Percentiles rank a stretch among this genome's conserved stretches.
Evolutionary conservation across 2,113 vertebrate species (phyloP).

Genomic region (Syrmaticus mikado): DNA sequence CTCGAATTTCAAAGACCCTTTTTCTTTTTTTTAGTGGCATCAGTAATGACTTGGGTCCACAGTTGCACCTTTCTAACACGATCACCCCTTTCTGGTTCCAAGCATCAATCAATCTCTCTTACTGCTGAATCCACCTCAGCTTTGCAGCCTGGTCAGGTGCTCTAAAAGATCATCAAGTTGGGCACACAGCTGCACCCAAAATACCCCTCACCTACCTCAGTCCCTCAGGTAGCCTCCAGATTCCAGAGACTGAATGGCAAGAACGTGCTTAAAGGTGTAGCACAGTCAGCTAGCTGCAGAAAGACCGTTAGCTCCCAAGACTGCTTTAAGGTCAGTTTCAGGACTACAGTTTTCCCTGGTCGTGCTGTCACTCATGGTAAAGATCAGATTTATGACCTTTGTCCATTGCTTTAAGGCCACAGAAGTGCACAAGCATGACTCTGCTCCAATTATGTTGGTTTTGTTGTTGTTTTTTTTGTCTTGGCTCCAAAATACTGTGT

Average conservation of each 20-base stretch:
- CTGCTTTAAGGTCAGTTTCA: slow-evolving; percentile 43
- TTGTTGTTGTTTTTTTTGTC: background rate
- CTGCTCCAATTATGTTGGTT: accelerated
- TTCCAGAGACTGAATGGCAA: background rate
- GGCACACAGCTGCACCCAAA: too few species aligned
- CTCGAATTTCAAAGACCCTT: too few species aligned
- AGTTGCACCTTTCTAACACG: too few species aligned
- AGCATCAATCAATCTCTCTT: too few species aligned
- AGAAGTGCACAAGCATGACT: background rate
- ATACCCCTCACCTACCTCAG: too few species aligned
- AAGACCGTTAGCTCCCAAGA: background rate
- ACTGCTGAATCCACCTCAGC: too few species aligned
- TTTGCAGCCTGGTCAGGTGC: too few species aligned
- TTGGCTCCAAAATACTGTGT: background rate
- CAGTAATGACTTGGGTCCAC: too few species aligned
- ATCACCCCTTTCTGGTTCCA: too few species aligned
- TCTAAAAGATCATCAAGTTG: too few species aligned
- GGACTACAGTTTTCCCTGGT: background rate
- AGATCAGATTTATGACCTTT: background rate
- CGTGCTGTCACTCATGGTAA: background rate
- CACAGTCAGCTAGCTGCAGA: background rate
- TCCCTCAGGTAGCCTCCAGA: too few species aligned
- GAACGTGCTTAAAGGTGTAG: slow-evolving; percentile 52
- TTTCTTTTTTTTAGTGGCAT: too few species aligned
- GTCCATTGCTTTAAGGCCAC: background rate